These are phyloP conservation scores for Platycheirus rosarum DNA, from an alignment of 2,888 invertebrate genomes.

Conservation along the genomic window DNA sequence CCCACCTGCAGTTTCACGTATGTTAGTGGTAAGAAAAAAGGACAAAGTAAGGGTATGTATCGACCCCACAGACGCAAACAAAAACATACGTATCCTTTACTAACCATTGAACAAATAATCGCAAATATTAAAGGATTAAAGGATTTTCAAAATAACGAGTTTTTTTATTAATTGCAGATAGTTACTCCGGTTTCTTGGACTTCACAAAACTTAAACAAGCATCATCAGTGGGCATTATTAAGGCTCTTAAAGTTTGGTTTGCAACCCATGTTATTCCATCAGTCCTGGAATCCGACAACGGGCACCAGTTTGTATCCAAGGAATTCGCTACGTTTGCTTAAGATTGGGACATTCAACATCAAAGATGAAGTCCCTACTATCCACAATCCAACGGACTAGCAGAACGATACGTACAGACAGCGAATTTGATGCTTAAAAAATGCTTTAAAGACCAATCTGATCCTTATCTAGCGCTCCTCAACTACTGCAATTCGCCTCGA, in stretches of 20 bases:
- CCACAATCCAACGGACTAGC: slow-evolving; percentile 67
- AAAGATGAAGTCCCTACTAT: slow-evolving; percentile 61
- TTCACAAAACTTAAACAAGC: slow-evolving; percentile 55
- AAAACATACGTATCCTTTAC: slow-evolving; percentile 61
- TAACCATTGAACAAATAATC: slow-evolving; percentile 63
- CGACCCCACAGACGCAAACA: slow-evolving; percentile 64
- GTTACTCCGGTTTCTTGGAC: slow-evolving; percentile 59
- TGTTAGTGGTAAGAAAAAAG: slow-evolving; percentile 62
- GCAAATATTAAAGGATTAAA: slow-evolving; percentile 62
- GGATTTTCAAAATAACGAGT: slow-evolving; percentile 33
- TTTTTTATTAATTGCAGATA: slow-evolving; percentile 44
- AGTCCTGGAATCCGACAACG: slow-evolving; percentile 57
- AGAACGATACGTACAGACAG: slow-evolving; percentile 64
- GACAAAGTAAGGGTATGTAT: slow-evolving; percentile 56
- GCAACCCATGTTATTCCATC: slow-evolving; percentile 62
- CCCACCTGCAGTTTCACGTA: slow-evolving; percentile 56
- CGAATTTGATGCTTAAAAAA: slow-evolving; percentile 66
- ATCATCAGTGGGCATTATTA: slow-evolving; percentile 55
- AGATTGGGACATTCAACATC: slow-evolving; percentile 59
- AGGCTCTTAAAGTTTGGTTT: slow-evolving; percentile 58
- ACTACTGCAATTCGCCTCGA: slow-evolving; percentile 26
- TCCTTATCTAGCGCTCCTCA: slow-evolving; percentile 50
- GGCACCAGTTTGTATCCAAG: slow-evolving; percentile 56
- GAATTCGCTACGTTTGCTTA: slow-evolving; percentile 59
- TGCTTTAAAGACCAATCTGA: slow-evolving; percentile 63